A percentile compares a stretch with the other conserved stretches of the same genome.
Conservation (phyloP, 2,113 vertebrate species). For the Pteronura brasiliensis region DNA sequence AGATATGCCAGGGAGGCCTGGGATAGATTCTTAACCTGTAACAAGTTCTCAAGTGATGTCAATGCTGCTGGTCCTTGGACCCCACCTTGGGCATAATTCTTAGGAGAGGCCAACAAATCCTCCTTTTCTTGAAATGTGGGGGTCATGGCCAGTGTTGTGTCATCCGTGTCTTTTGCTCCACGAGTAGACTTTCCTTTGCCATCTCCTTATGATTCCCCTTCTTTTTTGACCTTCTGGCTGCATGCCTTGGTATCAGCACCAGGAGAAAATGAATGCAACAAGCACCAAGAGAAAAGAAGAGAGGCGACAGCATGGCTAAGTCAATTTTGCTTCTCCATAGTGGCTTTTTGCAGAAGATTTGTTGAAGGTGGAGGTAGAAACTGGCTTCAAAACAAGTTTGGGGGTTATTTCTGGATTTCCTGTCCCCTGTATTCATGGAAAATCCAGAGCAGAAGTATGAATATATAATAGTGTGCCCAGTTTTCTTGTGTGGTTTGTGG, state of each 20-base stretch:
- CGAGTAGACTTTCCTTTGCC: neutral
- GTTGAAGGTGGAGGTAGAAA: slow-evolving; percentile 59
- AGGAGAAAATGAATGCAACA: neutral
- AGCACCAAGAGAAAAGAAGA: neutral
- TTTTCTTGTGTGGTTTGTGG: slow-evolving; percentile 72
- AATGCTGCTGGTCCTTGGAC: neutral
- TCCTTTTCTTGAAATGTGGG: neutral
- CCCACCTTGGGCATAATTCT: neutral
- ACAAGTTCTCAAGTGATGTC: neutral
- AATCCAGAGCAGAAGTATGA: slow-evolving; percentile 54
- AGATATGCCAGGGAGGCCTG: neutral
- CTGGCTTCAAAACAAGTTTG: slow-evolving; percentile 63
- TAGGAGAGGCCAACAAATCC: neutral
- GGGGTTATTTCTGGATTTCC: slow-evolving; percentile 71
- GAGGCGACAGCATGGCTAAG: neutral
- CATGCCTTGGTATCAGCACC: slow-evolving; percentile 2
- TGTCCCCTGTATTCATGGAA: slow-evolving; percentile 62
- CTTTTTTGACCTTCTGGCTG: neutral
- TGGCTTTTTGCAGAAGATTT: slow-evolving; percentile 42
- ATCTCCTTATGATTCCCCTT: neutral
- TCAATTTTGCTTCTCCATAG: neutral
- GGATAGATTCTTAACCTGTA: neutral
- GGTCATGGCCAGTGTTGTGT: neutral
- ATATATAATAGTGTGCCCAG: slow-evolving; percentile 62
- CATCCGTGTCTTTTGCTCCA: neutral